These are phyloP conservation scores for Drosophila pruinosa DNA, from an alignment of 1,140 invertebrate genomes.

Conservation along the genomic window DNA sequence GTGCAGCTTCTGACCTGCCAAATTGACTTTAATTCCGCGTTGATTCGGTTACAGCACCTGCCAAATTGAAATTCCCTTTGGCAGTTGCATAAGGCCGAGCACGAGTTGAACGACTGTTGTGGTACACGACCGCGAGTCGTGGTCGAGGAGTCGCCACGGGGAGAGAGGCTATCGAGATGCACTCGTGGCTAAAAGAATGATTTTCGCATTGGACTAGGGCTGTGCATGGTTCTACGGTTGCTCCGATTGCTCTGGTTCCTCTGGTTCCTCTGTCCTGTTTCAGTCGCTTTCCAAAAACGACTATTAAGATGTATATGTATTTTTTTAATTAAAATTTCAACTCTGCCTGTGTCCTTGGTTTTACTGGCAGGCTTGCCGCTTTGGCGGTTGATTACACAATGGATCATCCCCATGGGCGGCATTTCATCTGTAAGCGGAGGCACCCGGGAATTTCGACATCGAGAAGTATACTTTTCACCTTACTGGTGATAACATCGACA, in stretches of 20 bases:
- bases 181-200: background rate
- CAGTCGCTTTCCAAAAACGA: background rate
- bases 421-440: slow-evolving; percentile 1
- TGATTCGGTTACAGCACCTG: slow-evolving; percentile 3
- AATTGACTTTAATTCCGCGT: background rate
- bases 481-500: slow-evolving; percentile 19
- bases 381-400: slow-evolving; percentile 65
- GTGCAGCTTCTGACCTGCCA: background rate
- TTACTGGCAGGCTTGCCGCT: slow-evolving; percentile 51
- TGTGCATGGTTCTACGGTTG: background rate
- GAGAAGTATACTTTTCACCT: slow-evolving; percentile 12
- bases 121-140: background rate
- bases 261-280: background rate
- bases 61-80: slow-evolving; percentile 9
- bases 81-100: background rate
- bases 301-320: slow-evolving; percentile 2
- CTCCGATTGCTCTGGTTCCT: too few species aligned
- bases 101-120: too few species aligned
- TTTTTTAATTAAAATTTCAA: slow-evolving; percentile 62
- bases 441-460: slow-evolving; percentile 15
- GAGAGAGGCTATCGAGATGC: background rate
- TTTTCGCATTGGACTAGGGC: background rate
- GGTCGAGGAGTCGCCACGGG: background rate
- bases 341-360: slow-evolving; percentile 23
- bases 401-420: slow-evolving; percentile 41